Conservation (phyloP, 2,797 vertebrate species). For the Enteromius paludinosus region DNA sequence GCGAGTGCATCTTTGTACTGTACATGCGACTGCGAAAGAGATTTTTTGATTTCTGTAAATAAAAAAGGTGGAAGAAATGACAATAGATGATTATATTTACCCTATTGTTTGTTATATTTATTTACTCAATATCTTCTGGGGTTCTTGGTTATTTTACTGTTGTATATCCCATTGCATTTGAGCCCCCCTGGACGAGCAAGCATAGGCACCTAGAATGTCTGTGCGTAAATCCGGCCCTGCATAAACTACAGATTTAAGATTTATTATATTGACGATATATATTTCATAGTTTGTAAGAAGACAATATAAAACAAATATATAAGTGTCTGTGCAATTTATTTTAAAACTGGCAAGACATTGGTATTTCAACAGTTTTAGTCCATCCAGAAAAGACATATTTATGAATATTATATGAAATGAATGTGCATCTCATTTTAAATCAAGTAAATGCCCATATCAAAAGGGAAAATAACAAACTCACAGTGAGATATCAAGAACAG, state of each 20-base stretch:
- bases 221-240: no score
- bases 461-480: constrained; percentile 63
- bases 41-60: no score
- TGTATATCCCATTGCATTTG: no score
- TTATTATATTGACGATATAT: constrained; percentile 25
- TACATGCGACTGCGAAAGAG: no score
- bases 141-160: no score
- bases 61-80: no score
- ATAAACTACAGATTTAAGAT: constrained; percentile 53
- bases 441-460: constrained; percentile 54
- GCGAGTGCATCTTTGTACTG: no score
- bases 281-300: constrained; percentile 59
- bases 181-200: no score
- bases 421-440: constrained; percentile 52
- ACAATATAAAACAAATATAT: constrained; percentile 61
- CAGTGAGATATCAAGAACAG: constrained; percentile 69
- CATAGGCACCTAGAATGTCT: background rate
- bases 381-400: constrained; percentile 49
- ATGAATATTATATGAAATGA: constrained; percentile 60
- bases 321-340: constrained; percentile 63
- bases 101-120: no score
- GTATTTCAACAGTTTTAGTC: constrained; percentile 62
- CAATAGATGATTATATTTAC: no score
- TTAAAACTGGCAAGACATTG: constrained; percentile 64
- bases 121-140: no score